phyloP scores from a whole-genome alignment of 2,113 vertebrate species.

The Gulo gulo region DNA sequence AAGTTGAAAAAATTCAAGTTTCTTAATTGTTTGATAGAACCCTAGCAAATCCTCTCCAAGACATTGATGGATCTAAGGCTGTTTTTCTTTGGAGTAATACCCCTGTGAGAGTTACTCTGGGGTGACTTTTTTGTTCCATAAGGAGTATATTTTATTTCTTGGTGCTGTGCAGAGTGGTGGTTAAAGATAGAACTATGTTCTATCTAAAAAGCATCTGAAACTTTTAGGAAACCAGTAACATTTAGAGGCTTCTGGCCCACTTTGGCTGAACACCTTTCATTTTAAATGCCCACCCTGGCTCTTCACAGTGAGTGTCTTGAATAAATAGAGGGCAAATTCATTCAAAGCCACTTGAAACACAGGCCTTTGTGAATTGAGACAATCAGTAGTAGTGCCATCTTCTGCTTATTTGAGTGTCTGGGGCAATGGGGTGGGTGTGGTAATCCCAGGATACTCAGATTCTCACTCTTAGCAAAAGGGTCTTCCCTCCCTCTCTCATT shows the following conservation, averaged over 20 bases:
- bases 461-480: not conserved
- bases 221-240: not conserved
- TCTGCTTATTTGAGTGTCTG: not conserved
- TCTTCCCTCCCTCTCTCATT: not conserved
- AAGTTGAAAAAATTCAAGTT: not conserved
- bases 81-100: not conserved
- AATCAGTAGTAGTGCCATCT: not conserved
- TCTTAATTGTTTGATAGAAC: not conserved
- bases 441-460: not conserved
- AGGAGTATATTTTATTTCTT: conserved; percentile 11
- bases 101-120: not conserved
- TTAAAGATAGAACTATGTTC: not conserved
- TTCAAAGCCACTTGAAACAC: not conserved
- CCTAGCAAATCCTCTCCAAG: not conserved
- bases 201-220: not conserved
- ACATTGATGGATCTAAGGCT: not conserved
- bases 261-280: not conserved
- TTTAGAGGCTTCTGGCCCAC: not conserved
- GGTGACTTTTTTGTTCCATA: not conserved
- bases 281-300: not conserved
- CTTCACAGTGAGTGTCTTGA: not conserved
- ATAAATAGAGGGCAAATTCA: not conserved
- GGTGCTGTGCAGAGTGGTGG: not conserved
- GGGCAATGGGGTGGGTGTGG: not conserved
- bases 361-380: not conserved